Evolutionary conservation across 2,888 invertebrate genomes (phyloP).

Genomic region (Sceliomorpha sp.): DNA sequence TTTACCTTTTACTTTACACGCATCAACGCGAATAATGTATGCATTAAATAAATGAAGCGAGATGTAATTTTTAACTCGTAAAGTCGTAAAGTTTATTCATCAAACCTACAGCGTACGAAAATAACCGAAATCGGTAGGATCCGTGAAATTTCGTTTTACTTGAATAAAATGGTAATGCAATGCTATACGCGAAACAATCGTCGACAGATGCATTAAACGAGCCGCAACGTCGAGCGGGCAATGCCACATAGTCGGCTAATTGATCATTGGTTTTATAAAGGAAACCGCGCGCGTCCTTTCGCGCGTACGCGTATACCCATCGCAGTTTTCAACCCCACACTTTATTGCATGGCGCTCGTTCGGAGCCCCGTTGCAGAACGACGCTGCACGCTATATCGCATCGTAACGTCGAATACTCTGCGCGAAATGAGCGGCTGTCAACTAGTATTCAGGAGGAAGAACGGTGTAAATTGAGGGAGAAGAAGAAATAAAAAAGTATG

Average conservation of each 20-base stretch:
- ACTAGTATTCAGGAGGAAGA: slow-evolving; percentile 56
- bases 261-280: slow-evolving; percentile 57
- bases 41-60: too few species aligned
- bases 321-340: slow-evolving; percentile 57
- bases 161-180: not conserved
- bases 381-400: slow-evolving; percentile 53
- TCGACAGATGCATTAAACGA: slow-evolving; percentile 54
- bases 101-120: too few species aligned
- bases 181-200: slow-evolving; percentile 31
- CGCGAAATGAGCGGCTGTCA: slow-evolving; percentile 58
- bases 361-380: slow-evolving; percentile 48
- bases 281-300: slow-evolving; percentile 48
- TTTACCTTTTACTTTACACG: too few species aligned
- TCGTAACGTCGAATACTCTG: slow-evolving; percentile 51
- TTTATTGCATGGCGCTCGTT: slow-evolving; percentile 57
- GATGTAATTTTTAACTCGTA: too few species aligned
- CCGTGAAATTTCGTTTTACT: too few species aligned
- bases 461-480: slow-evolving; percentile 56
- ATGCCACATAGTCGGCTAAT: slow-evolving; percentile 48
- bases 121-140: too few species aligned
- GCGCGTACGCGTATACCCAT: slow-evolving; percentile 42
- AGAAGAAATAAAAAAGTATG: slow-evolving; percentile 48
- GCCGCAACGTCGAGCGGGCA: slow-evolving; percentile 7
- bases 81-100: too few species aligned
- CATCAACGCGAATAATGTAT: too few species aligned